Conservation (phyloP, 2,888 invertebrate species). For the Stenchaetothrips biformis region DNA sequence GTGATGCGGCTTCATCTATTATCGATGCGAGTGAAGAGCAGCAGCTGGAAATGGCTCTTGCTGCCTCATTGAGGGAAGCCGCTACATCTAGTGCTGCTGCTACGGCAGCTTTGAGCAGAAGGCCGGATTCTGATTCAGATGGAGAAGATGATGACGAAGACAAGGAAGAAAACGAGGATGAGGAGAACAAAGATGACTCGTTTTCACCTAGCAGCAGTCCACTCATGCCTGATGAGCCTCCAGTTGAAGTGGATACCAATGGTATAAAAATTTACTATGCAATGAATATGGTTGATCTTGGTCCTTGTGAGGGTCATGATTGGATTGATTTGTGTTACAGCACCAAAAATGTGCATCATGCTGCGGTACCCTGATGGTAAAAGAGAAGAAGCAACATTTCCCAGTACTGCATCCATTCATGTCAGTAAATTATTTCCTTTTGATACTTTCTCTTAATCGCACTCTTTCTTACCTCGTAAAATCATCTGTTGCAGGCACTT, state of each 20-base stretch:
- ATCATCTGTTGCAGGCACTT: not conserved
- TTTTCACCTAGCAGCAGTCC: not conserved
- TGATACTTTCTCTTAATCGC: not conserved
- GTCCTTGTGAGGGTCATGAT: not conserved
- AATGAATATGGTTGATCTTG: too few relatives aligned
- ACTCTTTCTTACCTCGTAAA: not conserved
- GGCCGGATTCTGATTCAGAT: conserved; percentile 3
- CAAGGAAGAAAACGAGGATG: not conserved
- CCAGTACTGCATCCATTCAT: not conserved
- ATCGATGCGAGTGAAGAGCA: conserved; percentile 4
- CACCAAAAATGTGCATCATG: conserved; percentile 4
- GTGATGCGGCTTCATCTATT: not conserved
- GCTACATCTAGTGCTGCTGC: not conserved
- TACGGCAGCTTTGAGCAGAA: not conserved
- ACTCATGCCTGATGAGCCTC: not conserved
- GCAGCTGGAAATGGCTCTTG: not conserved
- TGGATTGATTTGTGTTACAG: not conserved
- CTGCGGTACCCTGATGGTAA: not conserved
- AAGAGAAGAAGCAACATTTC: not conserved
- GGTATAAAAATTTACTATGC: not conserved
- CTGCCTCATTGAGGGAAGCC: not conserved
- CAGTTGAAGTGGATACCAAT: not conserved
- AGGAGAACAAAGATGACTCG: not conserved
- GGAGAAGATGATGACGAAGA: not conserved
- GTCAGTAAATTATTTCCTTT: not conserved